A percentile compares a stretch with the other conserved stretches of the same genome.
phyloP scores from a whole-genome alignment of 2,888 invertebrate species.

The Zelleria hepariella region DNA sequence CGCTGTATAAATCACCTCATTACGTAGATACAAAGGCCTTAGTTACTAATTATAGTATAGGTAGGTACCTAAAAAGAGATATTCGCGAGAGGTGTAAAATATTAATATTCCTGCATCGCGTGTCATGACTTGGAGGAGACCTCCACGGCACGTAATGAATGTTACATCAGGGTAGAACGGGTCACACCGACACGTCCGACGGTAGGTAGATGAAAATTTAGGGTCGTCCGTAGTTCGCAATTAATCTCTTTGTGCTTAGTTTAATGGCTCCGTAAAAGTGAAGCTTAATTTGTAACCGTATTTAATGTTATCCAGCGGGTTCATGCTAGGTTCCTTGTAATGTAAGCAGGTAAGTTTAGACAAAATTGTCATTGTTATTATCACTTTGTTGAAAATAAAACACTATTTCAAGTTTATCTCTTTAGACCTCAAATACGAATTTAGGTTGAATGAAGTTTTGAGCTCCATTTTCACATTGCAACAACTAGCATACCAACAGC shows the following conservation, averaged over 20 bases:
- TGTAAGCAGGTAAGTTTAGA: background rate
- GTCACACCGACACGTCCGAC: slow-evolving; percentile 8
- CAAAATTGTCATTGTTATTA: background rate
- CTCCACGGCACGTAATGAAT: slow-evolving; percentile 35
- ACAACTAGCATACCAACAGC: too few species aligned
- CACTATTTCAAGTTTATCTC: too few species aligned
- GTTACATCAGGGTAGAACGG: slow-evolving; percentile 27
- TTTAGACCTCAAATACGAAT: too few species aligned
- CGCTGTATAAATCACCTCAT: too few species aligned
- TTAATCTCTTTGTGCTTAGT: slow-evolving; percentile 15
- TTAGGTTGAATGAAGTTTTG: too few species aligned
- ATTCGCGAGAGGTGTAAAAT: too few species aligned
- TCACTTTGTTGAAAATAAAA: too few species aligned
- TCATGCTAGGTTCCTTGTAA: background rate
- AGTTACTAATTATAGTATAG: too few species aligned
- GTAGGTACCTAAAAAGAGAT: too few species aligned
- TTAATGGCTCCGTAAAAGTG: slow-evolving; percentile 11
- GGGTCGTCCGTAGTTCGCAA: slow-evolving; percentile 11
- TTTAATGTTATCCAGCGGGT: background rate
- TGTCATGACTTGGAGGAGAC: slow-evolving; percentile 16
- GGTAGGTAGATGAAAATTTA: background rate
- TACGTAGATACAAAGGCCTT: too few species aligned
- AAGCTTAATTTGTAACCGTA: background rate
- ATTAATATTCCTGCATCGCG: slow-evolving; percentile 21
- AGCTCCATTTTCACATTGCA: too few species aligned